phyloP scores from a whole-genome alignment of 1,140 invertebrate species.

The Cataglyphis hispanica region DNA sequence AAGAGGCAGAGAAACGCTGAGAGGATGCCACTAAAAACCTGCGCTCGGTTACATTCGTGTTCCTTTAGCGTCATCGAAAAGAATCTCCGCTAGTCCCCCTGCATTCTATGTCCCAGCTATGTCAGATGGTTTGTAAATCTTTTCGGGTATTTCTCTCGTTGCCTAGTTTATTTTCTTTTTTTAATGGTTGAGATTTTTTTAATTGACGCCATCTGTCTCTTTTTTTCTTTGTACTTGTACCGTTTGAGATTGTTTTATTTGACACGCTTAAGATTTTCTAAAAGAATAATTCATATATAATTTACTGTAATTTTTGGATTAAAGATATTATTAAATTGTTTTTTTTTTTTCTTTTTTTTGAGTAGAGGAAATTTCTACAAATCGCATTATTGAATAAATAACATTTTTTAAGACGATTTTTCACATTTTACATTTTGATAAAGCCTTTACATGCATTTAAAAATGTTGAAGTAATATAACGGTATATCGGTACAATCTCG shows the following conservation, averaged over 20 bases:
- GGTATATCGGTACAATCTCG: no score
- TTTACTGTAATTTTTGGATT: background rate
- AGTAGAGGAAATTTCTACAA: no score
- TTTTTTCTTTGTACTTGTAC: background rate
- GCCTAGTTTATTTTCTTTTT: background rate
- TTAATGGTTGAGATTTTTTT: background rate
- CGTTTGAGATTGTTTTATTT: background rate
- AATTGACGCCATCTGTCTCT: background rate
- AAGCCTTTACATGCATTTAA: background rate
- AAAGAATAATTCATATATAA: background rate
- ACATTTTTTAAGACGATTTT: background rate
- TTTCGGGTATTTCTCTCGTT: background rate
- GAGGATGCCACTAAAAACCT: conserved; percentile 67
- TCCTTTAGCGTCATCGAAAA: conserved; percentile 28
- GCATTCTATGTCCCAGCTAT: background rate
- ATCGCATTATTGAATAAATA: no score
- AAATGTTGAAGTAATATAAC: background rate
- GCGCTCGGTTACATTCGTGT: background rate
- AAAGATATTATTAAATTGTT: no score
- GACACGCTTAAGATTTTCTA: background rate
- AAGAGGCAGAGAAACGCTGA: conserved; percentile 71
- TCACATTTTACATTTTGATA: background rate
- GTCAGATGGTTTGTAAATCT: background rate
- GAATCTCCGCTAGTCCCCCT: conserved; percentile 10
- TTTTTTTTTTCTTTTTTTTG: no score